Conservation (phyloP, 2,888 invertebrate genomes). For the Oscheius onirici region DNA sequence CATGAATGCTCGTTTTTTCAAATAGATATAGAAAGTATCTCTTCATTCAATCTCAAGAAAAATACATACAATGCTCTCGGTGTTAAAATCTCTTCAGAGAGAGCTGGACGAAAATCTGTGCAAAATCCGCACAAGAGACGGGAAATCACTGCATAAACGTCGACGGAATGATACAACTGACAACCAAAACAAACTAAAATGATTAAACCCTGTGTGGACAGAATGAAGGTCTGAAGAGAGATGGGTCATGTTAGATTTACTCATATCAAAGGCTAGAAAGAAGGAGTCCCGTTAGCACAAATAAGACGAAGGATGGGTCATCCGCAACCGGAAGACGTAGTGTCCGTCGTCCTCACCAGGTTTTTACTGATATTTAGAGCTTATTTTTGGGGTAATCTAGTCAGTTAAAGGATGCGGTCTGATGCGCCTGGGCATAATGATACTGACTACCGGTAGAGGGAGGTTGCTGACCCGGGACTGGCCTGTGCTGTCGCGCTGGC, state of each 20-base stretch:
- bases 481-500: constrained; percentile 5
- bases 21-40: too few relatives aligned
- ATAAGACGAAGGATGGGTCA: constrained; percentile 15
- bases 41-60: too few relatives aligned
- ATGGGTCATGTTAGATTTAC: constrained; percentile 14
- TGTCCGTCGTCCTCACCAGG: constrained; percentile 21
- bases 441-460: background rate
- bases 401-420: constrained; percentile 3
- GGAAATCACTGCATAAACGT: background rate
- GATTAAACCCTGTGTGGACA: constrained; percentile 15
- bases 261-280: constrained; percentile 12
- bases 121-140: background rate
- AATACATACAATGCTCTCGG: too few relatives aligned
- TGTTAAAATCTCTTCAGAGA: too few relatives aligned
- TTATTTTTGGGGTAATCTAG: background rate
- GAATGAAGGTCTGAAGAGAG: too few relatives aligned
- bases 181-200: constrained; percentile 23
- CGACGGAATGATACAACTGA: constrained; percentile 14
- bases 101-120: background rate
- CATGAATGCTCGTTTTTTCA: too few relatives aligned
- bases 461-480: constrained; percentile 11
- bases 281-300: constrained; percentile 10
- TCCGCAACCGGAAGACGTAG: constrained; percentile 19
- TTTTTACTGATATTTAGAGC: background rate
- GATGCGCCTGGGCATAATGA: background rate